Evolutionary conservation across 2,888 invertebrate species (phyloP), one percentile per base, ranked within the genome.

Genomic region (Macroteleia sp.): DNA sequence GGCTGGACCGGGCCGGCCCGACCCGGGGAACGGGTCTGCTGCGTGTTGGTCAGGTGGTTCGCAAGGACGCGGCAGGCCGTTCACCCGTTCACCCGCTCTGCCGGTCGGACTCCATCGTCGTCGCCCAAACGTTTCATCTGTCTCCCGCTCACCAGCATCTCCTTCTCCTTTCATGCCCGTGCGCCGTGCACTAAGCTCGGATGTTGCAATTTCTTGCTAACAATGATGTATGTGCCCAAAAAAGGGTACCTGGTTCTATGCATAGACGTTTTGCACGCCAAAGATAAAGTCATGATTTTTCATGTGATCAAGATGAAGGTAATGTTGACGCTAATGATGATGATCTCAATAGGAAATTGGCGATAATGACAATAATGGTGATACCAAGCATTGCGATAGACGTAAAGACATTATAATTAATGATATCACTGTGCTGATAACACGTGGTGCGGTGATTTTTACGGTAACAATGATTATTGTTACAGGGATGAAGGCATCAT

Each of bases 1-100:
- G 90, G 84, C 89, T 90, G n/a, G n/a, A n/a, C n/a, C n/a, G n/a
- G n/a, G n/a, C n/a, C n/a, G 91, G 90, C 87, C 91, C 77, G 73
- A 77, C 71, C 77, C 73, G 77, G 77, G 61, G 77, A 77, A 69
- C 73, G 67, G 77, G 73, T 69, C 62, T 52, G 70, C 52, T 69
- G 74, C 57, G 73, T 57, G 73, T 67, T 74, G 73, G 73, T 77
- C 87, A 87, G 87, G 87, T 87, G 85, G 86, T 82, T 85, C 82
- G 84, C 85, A 86, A 86, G 86, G 86, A 86, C 86, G 86, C 86
- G 86, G 74, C 85, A 86, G 86, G 86, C 84, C 86, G 81, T 86
- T 86, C 86, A 86, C 86, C 85, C 85, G 80, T 81, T 81, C 82
- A 70, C 80, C 74, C 62, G 76, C 77, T 79, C 76, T 66, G 71